phyloP scores from a whole-genome alignment of 2,113 vertebrate species.

The Geococcyx californianus region DNA sequence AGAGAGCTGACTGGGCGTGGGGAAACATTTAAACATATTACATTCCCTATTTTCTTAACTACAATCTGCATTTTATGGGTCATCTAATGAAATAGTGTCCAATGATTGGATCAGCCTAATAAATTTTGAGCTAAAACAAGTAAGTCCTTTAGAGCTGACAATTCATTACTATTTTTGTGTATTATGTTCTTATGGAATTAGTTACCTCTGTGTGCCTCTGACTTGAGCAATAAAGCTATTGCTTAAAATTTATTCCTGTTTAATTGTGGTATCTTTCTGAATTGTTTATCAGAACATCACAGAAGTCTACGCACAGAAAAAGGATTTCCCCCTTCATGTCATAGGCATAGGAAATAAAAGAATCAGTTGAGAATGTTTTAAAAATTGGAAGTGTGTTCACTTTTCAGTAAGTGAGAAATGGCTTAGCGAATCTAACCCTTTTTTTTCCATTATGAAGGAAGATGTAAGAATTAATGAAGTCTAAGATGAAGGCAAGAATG shows the following conservation, averaged over 20 bases:
- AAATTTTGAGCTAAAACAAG: neutral
- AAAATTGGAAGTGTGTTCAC: neutral
- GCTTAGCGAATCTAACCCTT: neutral
- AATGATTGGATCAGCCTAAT: neutral
- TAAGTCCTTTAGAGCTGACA: neutral
- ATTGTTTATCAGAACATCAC: neutral
- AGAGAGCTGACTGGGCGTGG: neutral
- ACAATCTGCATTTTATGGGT: neutral
- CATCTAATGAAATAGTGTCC: neutral
- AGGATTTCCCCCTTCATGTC: neutral
- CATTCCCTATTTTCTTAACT: neutral
- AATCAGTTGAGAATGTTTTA: neutral
- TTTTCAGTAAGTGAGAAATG: neutral
- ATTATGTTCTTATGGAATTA: neutral
- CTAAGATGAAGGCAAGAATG: neutral
- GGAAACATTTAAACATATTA: neutral
- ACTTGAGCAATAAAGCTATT: neutral
- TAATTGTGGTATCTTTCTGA: neutral
- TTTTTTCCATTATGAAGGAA: neutral
- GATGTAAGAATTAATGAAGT: neutral
- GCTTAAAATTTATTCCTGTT: neutral
- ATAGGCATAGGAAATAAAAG: neutral
- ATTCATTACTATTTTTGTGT: neutral
- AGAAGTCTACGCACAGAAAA: neutral
- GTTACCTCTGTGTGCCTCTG: neutral